Percentiles rank a stretch among this genome's conserved stretches.
Evolutionary conservation across 2,113 vertebrate species (phyloP).

Genomic region (Baryphthengus martii): DNA sequence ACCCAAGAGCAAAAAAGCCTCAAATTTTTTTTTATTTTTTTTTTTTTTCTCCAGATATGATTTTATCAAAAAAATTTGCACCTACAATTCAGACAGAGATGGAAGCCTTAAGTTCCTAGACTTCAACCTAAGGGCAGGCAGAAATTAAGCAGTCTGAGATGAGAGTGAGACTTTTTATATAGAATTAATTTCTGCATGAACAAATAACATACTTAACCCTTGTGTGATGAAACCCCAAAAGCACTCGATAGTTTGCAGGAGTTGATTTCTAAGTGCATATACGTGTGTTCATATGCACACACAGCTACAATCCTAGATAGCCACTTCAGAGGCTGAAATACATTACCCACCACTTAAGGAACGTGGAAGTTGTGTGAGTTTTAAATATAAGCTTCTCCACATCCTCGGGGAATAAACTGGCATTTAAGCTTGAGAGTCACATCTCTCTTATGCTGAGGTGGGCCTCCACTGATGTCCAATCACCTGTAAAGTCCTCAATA

Average conservation of each 20-base stretch:
- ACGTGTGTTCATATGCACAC: rapidly evolving
- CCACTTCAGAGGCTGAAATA: neutral
- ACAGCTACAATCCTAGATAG: neutral
- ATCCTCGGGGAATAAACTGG: neutral
- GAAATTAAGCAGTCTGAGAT: neutral
- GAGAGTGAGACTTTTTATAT: neutral
- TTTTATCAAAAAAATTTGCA: neutral
- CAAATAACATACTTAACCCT: neutral
- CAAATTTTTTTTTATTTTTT: neutral
- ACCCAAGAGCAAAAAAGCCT: neutral
- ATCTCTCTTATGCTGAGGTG: neutral
- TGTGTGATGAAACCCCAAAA: neutral
- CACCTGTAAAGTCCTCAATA: neutral
- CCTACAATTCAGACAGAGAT: neutral
- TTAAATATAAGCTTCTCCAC: neutral
- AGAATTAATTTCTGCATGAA: neutral
- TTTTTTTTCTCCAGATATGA: neutral
- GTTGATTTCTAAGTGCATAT: too few species aligned
- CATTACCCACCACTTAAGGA: neutral
- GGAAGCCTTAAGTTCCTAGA: neutral
- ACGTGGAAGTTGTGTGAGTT: neutral
- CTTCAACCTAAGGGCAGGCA: neutral
- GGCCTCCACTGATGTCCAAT: neutral
- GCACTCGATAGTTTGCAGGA: neutral
- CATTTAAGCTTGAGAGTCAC: neutral